Evolutionary conservation across 30 jellyfish, hydroid and myxozoan species (phyloP).

Genomic region (Hydra vulgaris): DNA sequence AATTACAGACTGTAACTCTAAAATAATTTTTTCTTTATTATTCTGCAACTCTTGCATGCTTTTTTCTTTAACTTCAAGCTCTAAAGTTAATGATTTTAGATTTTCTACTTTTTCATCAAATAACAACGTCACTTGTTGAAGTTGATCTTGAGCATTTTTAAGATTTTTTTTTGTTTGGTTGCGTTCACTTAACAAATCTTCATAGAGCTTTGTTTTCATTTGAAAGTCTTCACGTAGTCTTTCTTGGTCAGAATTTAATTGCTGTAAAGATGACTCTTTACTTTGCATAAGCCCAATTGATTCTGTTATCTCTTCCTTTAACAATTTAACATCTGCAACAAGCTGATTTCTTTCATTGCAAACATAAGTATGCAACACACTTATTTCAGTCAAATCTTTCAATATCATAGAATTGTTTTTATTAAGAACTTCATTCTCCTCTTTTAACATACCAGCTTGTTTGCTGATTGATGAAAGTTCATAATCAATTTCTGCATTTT

Average conservation of each 20-base stretch:
- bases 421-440: background rate
- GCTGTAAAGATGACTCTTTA: constrained; percentile 21
- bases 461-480: background rate
- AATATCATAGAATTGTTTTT: constrained; percentile 9
- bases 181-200: constrained; percentile 23
- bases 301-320: constrained; percentile 16
- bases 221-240: constrained; percentile 26
- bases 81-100: background rate
- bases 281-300: constrained; percentile 20
- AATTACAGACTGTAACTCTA: background rate
- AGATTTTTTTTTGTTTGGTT: constrained; percentile 12
- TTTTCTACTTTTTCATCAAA: constrained; percentile 6
- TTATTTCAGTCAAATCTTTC: constrained; percentile 9
- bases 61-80: background rate
- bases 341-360: constrained; percentile 11
- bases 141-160: constrained; percentile 12
- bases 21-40: background rate
- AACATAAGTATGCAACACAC: constrained; percentile 9
- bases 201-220: constrained; percentile 19
- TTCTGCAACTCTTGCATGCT: background rate
- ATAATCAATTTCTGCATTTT: constrained; percentile 18
- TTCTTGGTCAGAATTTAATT: constrained; percentile 4
- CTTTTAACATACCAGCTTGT: background rate
- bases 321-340: background rate
- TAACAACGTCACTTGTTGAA: background rate